These are phyloP conservation scores for Campopleginae sp. DNA, from an alignment of 2,888 invertebrate genomes.

Conservation along the genomic window DNA sequence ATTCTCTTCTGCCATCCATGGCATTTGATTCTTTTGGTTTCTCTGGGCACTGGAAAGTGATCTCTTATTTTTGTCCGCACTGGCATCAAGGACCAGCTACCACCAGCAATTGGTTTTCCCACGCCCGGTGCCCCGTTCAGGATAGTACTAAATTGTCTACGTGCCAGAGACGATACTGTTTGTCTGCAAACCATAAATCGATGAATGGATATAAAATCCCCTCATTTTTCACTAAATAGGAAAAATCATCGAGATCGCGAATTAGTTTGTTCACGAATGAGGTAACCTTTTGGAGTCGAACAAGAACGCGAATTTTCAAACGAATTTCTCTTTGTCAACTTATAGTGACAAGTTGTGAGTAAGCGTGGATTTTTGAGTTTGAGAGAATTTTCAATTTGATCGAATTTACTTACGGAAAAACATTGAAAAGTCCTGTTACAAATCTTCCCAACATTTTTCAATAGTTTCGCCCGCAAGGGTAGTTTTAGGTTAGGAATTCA, in stretches of 20 bases:
- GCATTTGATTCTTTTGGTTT: constrained; percentile 88
- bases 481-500: constrained; percentile 44
- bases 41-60: constrained; percentile 91
- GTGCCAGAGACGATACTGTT: constrained; percentile 17
- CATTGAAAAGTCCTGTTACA: constrained; percentile 66
- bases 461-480: neutral
- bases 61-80: constrained; percentile 86
- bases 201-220: neutral
- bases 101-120: constrained; percentile 65
- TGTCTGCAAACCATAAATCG: constrained; percentile 53
- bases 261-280: neutral
- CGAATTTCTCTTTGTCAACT: neutral
- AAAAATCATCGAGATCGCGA: neutral
- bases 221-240: neutral
- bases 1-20: constrained; percentile 90
- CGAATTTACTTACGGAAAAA: constrained; percentile 72
- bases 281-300: neutral
- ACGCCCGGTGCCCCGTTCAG: constrained; percentile 25
- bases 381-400: neutral
- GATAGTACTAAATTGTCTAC: constrained; percentile 45
- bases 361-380: neutral
- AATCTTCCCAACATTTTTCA: constrained; percentile 71
- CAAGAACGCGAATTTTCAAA: neutral
- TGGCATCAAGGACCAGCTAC: constrained; percentile 75
- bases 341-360: neutral